A percentile compares a stretch with the other conserved stretches of the same genome.
Conservation (phyloP, 2,888 invertebrate species). For the Thymelicus sylvestris region DNA sequence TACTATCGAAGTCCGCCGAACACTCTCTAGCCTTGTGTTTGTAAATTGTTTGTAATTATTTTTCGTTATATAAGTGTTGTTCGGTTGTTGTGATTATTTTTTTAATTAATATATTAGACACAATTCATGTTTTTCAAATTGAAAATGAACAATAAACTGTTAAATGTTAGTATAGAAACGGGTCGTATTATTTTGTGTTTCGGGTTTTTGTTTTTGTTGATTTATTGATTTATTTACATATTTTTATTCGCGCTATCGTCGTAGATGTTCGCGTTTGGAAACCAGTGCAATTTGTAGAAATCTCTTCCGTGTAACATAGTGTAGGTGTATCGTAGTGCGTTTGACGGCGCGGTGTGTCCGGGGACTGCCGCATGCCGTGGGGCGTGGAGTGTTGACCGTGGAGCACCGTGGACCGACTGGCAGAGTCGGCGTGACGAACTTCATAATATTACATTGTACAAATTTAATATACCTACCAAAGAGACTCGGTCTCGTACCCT, state of each 20-base stretch:
- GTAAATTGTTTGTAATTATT: slow-evolving; percentile 84
- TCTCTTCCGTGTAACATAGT: slow-evolving; percentile 83
- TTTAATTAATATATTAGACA: slow-evolving; percentile 70
- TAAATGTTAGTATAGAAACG: slow-evolving; percentile 82
- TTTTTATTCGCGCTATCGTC: slow-evolving; percentile 80
- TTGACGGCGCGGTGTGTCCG: slow-evolving; percentile 57
- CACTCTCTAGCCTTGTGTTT: slow-evolving; percentile 78
- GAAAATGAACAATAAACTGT: slow-evolving; percentile 80
- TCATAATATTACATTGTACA: slow-evolving; percentile 79
- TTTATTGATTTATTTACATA: slow-evolving; percentile 77
- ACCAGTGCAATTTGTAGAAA: slow-evolving; percentile 85
- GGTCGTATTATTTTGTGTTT: slow-evolving; percentile 84
- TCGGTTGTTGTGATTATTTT: slow-evolving; percentile 85
- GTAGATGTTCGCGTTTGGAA: slow-evolving; percentile 82
- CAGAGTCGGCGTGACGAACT: slow-evolving; percentile 72
- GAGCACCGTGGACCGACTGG: slow-evolving; percentile 55
- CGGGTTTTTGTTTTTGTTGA: slow-evolving; percentile 79
- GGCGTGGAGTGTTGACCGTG: slow-evolving; percentile 58
- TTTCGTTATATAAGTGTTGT: slow-evolving; percentile 83
- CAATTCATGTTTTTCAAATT: slow-evolving; percentile 68
- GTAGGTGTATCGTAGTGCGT: slow-evolving; percentile 78
- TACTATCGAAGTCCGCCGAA: slow-evolving; percentile 74
- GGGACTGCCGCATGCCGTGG: slow-evolving; percentile 41
- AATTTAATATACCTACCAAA: slow-evolving; percentile 85
- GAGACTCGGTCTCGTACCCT: slow-evolving; percentile 85